A percentile compares a stretch with the other conserved stretches of the same genome.
Evolutionary conservation across 2,888 invertebrate genomes (phyloP).

Genomic region (Hypomecis punctinalis): DNA sequence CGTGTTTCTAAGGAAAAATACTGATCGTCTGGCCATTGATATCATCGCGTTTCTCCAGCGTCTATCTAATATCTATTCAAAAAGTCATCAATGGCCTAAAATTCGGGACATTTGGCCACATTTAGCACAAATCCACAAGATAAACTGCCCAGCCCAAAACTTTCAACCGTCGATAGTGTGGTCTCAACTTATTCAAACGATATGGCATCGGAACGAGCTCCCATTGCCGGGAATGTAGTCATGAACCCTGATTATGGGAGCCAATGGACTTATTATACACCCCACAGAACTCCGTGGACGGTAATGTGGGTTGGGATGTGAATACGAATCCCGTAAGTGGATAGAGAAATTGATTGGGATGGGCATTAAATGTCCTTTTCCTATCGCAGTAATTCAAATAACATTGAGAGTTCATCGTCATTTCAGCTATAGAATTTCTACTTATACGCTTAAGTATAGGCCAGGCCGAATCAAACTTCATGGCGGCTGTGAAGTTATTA

Average conservation of each 20-base stretch:
- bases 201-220: slow-evolving; percentile 18
- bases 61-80: too few relatives aligned
- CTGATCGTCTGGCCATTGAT: too few relatives aligned
- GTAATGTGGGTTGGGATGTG: slow-evolving; percentile 11
- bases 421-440: too few relatives aligned
- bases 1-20: too few relatives aligned
- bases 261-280: slow-evolving; percentile 22
- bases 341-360: slow-evolving; percentile 12
- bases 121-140: too few relatives aligned
- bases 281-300: slow-evolving; percentile 9
- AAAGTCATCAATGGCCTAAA: too few relatives aligned
- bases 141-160: too few relatives aligned
- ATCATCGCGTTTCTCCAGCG: too few relatives aligned
- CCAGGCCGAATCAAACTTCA: too few relatives aligned
- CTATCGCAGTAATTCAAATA: background rate
- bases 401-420: background rate
- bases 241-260: slow-evolving; percentile 24
- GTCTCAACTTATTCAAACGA: slow-evolving; percentile 9
- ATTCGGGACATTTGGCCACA: too few relatives aligned
- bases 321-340: slow-evolving; percentile 15
- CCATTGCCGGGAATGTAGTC: slow-evolving; percentile 25
- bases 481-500: too few relatives aligned
- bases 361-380: background rate
- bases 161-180: background rate
- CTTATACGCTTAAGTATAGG: too few relatives aligned